These are phyloP conservation scores for Drosophila azteca DNA, from an alignment of 1,140 invertebrate species.

Conservation along the genomic window DNA sequence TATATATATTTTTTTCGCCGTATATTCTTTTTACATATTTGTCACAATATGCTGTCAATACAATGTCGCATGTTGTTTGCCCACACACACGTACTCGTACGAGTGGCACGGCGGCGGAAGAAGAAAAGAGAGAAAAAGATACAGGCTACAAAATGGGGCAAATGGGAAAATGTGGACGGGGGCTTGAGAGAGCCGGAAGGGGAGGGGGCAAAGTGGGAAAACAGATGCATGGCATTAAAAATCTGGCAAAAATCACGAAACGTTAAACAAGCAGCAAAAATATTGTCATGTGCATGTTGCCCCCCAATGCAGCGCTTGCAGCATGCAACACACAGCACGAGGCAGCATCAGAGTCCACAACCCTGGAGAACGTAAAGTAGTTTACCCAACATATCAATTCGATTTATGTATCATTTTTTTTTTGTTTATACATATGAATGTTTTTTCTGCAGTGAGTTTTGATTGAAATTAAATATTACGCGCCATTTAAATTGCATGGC, in stretches of 20 bases:
- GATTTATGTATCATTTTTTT: slow-evolving; percentile 56
- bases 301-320: slow-evolving; percentile 9
- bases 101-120: slow-evolving; percentile 52
- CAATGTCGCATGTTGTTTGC: slow-evolving; percentile 71
- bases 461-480: slow-evolving; percentile 66
- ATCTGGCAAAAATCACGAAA: slow-evolving; percentile 81
- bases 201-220: slow-evolving; percentile 19
- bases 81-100: slow-evolving; percentile 51
- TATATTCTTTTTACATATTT: slow-evolving; percentile 74
- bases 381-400: slow-evolving; percentile 80
- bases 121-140: slow-evolving; percentile 46
- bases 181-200: neutral
- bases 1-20: neutral
- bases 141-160: slow-evolving; percentile 34
- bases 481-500: slow-evolving; percentile 15
- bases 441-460: slow-evolving; percentile 21
- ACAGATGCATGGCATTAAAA: slow-evolving; percentile 70
- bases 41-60: slow-evolving; percentile 82
- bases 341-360: neutral
- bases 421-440: no score
- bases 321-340: slow-evolving; percentile 4
- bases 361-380: slow-evolving; percentile 55
- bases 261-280: slow-evolving; percentile 79
- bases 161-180: no score
- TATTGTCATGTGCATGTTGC: slow-evolving; percentile 71